Base-by-base conservation (phyloP, 2,113 vertebrate species). In the Spilogale gracilis region DNA sequence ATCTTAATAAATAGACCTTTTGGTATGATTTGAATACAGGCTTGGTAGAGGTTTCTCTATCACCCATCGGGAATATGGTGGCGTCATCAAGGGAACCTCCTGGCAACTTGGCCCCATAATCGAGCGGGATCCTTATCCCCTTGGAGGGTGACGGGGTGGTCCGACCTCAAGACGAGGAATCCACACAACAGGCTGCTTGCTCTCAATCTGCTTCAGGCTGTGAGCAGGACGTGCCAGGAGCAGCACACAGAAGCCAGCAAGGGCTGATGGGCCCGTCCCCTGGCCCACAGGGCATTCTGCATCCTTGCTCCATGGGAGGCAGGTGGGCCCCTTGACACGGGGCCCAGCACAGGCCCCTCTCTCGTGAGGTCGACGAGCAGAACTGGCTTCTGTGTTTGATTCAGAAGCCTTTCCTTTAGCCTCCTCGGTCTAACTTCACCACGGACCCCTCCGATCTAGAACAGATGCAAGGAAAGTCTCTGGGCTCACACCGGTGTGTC, bases 201-300 rank as follows among this genome's bases (percentile, higher is more conserved):
- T 85, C n/a, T 61, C 23, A 80, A 23, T 54, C 25, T 76, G 9
- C 18, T 27, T 3, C 16, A 58, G 5, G 74, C 20, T 6, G 1
- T 1, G 9, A 20, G 23, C 30, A 60, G 9, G 17, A 84, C 71
- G 20, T 20, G 21, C 10, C 13, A 32, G 58, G 9, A 85, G 16
- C 30, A 5, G 1, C 0, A 0, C 0, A 1, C 3, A 18, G 21
- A 71, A 74, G 12, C 38, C 4, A 5, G 5, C 5, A 5, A 27
- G 27, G 61, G 52, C 16, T 82, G 30, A 17, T 43, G 27, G 18
- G 4, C 32, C 16, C 0, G 2, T 43, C 54, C 21, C 48, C 16
- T 63, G 78, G 30, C 12, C 50, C 50, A 14, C 3, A 14, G 9
- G 61, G 2, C 74, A 4, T 14, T 69, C 3, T 0, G 43, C 52